Conservation (phyloP, 2,113 vertebrate species). For the Glaucidium brasilianum region DNA sequence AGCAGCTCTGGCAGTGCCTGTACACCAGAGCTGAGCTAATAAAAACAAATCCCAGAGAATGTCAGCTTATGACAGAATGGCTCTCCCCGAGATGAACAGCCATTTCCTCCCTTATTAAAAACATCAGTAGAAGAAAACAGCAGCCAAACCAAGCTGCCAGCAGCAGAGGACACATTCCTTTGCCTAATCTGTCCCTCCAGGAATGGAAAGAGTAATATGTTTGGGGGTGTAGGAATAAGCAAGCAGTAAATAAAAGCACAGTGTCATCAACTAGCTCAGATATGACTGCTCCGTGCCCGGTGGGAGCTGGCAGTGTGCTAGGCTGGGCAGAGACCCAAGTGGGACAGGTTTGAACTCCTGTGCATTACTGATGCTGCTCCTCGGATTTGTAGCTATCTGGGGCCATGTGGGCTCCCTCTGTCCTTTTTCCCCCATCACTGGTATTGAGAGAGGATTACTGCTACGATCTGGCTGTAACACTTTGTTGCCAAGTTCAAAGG, state of each 20-base stretch:
- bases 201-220: conserved; percentile 19
- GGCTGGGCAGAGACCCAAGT: conserved; percentile 36
- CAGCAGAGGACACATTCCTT: conserved; percentile 38
- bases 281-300: not conserved
- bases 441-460: not conserved
- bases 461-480: not conserved
- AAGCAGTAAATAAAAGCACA: conserved; percentile 47
- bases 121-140: conserved; percentile 37
- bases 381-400: not conserved
- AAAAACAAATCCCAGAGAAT: conserved; percentile 60
- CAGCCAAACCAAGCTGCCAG: conserved; percentile 35
- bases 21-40: conserved; percentile 32
- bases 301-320: conserved; percentile 19
- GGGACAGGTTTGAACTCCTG: conserved; percentile 8
- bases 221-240: conserved; percentile 8
- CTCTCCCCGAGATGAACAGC: conserved; percentile 23
- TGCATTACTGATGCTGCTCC: not conserved
- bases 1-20: not conserved
- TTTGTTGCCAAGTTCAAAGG: not conserved
- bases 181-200: conserved; percentile 49
- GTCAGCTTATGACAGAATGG: conserved; percentile 40
- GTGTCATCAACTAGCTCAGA: not conserved
- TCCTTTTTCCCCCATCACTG: not conserved
- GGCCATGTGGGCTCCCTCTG: fast-evolving
- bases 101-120: conserved; percentile 61